These are phyloP conservation scores for Sphyrna mokarran DNA, from an alignment of 2,113 vertebrate genomes.

Conservation along the genomic window DNA sequence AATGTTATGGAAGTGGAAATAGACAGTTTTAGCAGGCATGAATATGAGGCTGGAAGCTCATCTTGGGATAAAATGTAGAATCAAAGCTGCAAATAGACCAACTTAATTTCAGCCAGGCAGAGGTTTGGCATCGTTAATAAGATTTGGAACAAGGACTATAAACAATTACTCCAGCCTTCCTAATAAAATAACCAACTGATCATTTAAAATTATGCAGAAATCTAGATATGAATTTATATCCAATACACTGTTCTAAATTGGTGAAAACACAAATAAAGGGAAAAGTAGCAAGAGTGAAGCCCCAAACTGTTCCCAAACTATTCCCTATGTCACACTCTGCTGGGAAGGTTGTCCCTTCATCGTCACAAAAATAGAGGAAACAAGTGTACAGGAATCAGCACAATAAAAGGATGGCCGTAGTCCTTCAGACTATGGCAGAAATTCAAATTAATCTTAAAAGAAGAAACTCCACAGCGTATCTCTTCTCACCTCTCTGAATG, in stretches of 20 bases:
- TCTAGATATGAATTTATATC: background rate
- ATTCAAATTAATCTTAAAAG: background rate
- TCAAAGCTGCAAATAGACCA: no score
- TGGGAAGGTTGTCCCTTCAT: background rate
- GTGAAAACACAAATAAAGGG: no score
- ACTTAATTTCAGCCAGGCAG: no score
- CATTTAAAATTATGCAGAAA: background rate
- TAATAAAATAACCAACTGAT: background rate
- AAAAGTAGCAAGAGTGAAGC: background rate
- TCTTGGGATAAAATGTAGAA: no score
- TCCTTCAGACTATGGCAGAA: background rate
- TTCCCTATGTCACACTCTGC: no score
- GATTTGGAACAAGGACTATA: no score
- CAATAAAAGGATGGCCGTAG: background rate
- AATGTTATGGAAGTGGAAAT: no score
- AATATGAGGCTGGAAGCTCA: no score
- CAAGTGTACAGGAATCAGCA: background rate
- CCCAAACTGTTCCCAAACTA: background rate
- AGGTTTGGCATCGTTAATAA: no score
- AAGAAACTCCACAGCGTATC: background rate
- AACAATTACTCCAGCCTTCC: no score
- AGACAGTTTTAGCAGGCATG: no score
- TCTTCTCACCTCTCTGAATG: background rate
- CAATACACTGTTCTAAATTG: background rate
- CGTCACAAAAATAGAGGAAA: background rate